These are phyloP conservation scores for Acanthochromis polyacanthus DNA, from an alignment of 2,113 vertebrate genomes.

Conservation along the genomic window DNA sequence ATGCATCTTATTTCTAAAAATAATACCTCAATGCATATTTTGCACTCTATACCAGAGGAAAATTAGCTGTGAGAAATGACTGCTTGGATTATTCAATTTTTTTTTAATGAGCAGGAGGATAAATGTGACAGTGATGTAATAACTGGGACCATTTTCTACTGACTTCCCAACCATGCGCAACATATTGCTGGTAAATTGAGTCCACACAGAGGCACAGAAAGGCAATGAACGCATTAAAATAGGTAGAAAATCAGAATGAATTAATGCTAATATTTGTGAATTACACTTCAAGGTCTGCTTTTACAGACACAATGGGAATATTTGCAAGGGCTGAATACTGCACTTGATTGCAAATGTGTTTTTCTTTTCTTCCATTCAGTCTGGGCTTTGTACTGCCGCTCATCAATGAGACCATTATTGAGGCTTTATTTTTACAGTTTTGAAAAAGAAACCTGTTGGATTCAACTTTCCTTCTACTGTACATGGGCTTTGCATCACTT, in stretches of 20 bases:
- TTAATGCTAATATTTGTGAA: background rate
- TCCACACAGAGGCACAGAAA: background rate
- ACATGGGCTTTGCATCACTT: background rate
- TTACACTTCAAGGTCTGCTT: background rate
- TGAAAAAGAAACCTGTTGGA: background rate
- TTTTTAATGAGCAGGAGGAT: background rate
- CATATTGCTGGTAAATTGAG: background rate
- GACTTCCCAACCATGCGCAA: background rate
- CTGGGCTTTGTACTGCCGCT: background rate
- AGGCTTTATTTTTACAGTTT: conserved; percentile 4
- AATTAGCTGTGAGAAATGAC: conserved; percentile 8
- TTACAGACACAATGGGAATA: background rate
- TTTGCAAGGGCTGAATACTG: background rate
- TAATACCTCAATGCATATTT: conserved; percentile 17
- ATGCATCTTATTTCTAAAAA: conserved; percentile 48
- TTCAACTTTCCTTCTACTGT: background rate
- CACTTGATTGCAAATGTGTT: background rate
- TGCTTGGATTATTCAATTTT: too few species aligned
- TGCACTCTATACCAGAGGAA: background rate
- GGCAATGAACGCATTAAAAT: background rate
- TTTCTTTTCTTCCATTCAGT: background rate
- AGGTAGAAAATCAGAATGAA: background rate
- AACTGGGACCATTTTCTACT: background rate
- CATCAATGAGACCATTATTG: background rate
- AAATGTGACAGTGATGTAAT: background rate